A percentile compares a stretch with the other conserved stretches of the same genome.
These are phyloP conservation scores for Palaemon carinicauda DNA, from an alignment of 1,140 invertebrate genomes.

Conservation along the genomic window DNA sequence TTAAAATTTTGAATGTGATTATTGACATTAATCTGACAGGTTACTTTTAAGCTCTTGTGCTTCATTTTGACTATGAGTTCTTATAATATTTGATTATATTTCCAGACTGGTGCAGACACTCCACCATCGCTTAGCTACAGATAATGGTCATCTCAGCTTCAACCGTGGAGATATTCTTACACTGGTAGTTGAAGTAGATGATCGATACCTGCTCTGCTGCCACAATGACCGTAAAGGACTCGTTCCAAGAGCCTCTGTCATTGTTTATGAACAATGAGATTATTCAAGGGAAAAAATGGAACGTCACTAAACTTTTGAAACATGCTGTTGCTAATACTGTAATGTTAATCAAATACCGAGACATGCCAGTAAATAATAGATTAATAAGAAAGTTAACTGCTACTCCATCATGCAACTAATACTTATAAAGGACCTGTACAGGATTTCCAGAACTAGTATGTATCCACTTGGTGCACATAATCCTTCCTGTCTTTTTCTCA, in stretches of 20 bases:
- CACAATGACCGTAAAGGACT: conserved; percentile 80
- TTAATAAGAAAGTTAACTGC: conserved; percentile 46
- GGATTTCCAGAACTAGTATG: conserved; percentile 38
- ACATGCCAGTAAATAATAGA: conserved; percentile 49
- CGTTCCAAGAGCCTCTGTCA: conserved; percentile 77
- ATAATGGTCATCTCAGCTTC: conserved; percentile 81
- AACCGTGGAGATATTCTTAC: conserved; percentile 78
- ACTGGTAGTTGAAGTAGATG: conserved; percentile 79
- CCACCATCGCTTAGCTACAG: conserved; percentile 76
- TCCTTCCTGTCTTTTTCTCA: conserved; percentile 15
- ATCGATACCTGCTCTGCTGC: conserved; percentile 79
- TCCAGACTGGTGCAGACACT: conserved; percentile 77
- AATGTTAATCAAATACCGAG: neutral
- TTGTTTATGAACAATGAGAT: conserved; percentile 67
- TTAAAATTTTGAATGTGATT: no score
- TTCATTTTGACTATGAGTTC: neutral
- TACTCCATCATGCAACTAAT: conserved; percentile 47
- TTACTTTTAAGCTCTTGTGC: neutral
- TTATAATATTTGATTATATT: conserved; percentile 47
- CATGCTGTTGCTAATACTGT: neutral
- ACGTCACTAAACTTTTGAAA: neutral
- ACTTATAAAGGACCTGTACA: conserved; percentile 41
- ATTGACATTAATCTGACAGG: neutral
- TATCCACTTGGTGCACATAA: conserved; percentile 45
- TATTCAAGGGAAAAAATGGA: neutral